A percentile compares a stretch with the other conserved stretches of the same genome.
Conservation (phyloP, 1,140 invertebrate genomes). For the Aphaenogaster floridana region DNA sequence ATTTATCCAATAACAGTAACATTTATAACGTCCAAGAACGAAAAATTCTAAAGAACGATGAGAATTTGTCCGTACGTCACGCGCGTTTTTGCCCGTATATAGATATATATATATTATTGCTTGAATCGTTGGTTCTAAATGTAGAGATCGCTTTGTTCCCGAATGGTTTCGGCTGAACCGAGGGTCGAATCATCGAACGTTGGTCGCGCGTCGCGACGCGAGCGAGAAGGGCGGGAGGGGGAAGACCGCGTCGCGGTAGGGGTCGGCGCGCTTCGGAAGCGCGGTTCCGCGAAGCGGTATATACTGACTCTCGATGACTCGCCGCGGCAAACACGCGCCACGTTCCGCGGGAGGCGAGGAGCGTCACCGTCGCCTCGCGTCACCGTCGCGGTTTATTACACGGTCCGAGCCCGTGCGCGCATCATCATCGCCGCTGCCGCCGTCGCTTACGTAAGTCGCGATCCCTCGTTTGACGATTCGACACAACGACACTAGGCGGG, state of each 20-base stretch:
- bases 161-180: too few species aligned
- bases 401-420: neutral
- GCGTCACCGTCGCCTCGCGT: neutral
- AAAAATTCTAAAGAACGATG: too few species aligned
- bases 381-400: neutral
- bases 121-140: too few species aligned
- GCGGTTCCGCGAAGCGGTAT: conserved; percentile 19
- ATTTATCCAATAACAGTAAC: too few species aligned
- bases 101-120: too few species aligned
- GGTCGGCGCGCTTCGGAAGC: conserved; percentile 1
- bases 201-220: too few species aligned
- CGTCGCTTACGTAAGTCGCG: conserved; percentile 8
- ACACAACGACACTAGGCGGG: neutral
- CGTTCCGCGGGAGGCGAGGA: neutral
- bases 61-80: too few species aligned
- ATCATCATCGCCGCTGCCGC: neutral
- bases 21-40: too few species aligned
- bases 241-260: neutral
- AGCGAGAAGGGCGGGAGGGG: neutral
- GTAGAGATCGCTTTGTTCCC: too few species aligned
- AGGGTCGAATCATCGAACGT: neutral
- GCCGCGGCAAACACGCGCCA: conserved; percentile 11
- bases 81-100: too few species aligned
- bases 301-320: conserved; percentile 18
- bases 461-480: neutral